Evolutionary conservation across 2,113 vertebrate species (phyloP).

Genomic region (Pterophyllum scalare): DNA sequence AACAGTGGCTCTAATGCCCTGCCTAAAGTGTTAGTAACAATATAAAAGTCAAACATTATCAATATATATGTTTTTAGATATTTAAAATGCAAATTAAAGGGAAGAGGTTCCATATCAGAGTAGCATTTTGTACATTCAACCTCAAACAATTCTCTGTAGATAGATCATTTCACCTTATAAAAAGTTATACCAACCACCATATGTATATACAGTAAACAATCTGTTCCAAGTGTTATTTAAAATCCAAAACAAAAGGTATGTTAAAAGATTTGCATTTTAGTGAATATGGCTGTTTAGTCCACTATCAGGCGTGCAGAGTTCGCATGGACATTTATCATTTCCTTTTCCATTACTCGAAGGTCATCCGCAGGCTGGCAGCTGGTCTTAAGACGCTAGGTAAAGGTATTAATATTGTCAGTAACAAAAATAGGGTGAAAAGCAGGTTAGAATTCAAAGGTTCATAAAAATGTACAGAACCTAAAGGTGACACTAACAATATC

Average conservation of each 20-base stretch:
- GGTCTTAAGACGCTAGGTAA: slow-evolving; percentile 61
- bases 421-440: not conserved
- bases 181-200: not conserved
- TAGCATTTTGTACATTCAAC: not conserved
- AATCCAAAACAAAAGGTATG: not conserved
- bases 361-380: slow-evolving; percentile 54
- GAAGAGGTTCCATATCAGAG: not conserved
- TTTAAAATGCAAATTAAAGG: not conserved
- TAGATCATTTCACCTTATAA: not conserved
- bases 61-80: not conserved
- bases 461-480: not conserved
- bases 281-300: slow-evolving; percentile 8
- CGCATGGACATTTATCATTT: not conserved
- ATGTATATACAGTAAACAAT: not conserved
- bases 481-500: not conserved
- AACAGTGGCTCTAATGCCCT: not conserved
- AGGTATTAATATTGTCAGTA: not conserved
- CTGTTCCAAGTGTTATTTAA: not conserved
- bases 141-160: not conserved
- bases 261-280: slow-evolving; percentile 4
- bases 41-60: not conserved
- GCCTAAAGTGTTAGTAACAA: not conserved
- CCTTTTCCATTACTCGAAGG: slow-evolving; percentile 49
- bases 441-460: not conserved
- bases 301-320: not conserved